Percentiles rank a stretch among this genome's conserved stretches.
phyloP scores from a whole-genome alignment of 2,797 vertebrate species.

The Takifugu rubripes region DNA sequence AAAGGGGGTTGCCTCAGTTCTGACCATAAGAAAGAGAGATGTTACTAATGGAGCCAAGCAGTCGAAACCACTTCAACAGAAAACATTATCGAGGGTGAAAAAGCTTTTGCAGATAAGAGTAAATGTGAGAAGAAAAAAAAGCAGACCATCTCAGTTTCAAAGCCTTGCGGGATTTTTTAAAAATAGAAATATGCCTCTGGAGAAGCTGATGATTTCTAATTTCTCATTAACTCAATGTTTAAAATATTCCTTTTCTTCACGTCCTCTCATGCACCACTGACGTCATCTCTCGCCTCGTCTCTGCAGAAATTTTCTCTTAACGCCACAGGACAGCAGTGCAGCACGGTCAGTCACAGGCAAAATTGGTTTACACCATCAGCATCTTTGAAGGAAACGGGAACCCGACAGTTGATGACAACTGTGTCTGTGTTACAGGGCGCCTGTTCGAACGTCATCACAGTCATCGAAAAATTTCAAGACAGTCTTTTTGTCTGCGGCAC shows the following conservation, averaged over 20 bases:
- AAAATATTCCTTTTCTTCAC: neutral
- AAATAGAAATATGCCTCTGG: no score
- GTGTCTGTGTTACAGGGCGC: slow-evolving; percentile 48
- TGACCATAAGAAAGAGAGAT: slow-evolving; percentile 1
- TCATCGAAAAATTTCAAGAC: slow-evolving; percentile 70
- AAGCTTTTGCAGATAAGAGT: neutral
- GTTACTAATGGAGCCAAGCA: slow-evolving; percentile 15
- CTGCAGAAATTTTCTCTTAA: slow-evolving; percentile 56
- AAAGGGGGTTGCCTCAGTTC: neutral
- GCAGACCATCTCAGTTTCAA: no score
- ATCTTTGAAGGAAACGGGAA: neutral
- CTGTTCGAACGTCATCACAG: slow-evolving; percentile 68
- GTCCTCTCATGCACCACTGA: neutral
- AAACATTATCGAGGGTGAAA: slow-evolving; percentile 8
- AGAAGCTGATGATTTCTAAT: no score
- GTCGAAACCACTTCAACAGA: neutral
- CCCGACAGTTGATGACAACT: neutral
- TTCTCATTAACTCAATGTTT: no score
- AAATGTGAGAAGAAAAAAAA: neutral
- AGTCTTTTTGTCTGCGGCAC: slow-evolving; percentile 73
- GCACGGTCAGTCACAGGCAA: slow-evolving; percentile 44
- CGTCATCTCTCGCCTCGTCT: slow-evolving; percentile 6
- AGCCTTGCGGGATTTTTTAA: no score
- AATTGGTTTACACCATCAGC: neutral
- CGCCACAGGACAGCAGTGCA: slow-evolving; percentile 26